These are phyloP conservation scores for Polyommatus icarus DNA, from an alignment of 2,888 invertebrate genomes.

Conservation along the genomic window DNA sequence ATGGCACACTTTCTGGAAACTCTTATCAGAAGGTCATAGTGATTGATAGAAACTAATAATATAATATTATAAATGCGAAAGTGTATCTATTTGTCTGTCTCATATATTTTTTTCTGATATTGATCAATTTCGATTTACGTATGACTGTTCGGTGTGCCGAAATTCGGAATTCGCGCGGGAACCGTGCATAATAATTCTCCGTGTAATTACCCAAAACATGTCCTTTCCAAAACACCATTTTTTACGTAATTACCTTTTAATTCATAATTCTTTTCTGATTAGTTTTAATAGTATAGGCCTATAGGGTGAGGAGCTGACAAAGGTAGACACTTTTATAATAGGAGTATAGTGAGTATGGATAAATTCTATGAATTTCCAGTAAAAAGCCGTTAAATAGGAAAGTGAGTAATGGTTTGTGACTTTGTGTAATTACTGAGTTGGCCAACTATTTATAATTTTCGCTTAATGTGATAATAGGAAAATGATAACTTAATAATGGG, in stretches of 20 bases:
- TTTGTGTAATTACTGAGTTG: constrained; percentile 10
- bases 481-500: constrained; percentile 34
- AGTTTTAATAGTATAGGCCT: too few species aligned
- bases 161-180: too few species aligned
- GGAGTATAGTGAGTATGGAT: background rate
- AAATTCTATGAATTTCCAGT: background rate
- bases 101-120: too few species aligned
- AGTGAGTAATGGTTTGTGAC: background rate
- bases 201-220: too few species aligned
- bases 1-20: background rate
- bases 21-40: constrained; percentile 30
- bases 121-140: too few species aligned
- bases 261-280: too few species aligned
- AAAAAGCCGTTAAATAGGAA: background rate
- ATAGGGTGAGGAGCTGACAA: too few species aligned
- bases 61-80: background rate
- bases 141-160: too few species aligned
- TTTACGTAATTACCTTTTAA: too few species aligned
- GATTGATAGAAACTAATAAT: constrained; percentile 9
- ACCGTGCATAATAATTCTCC: too few species aligned
- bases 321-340: background rate
- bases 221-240: too few species aligned
- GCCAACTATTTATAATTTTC: constrained; percentile 18
- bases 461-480: background rate
- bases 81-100: background rate